Conservation (phyloP, 2,113 vertebrate genomes). For the Microtus oregoni region DNA sequence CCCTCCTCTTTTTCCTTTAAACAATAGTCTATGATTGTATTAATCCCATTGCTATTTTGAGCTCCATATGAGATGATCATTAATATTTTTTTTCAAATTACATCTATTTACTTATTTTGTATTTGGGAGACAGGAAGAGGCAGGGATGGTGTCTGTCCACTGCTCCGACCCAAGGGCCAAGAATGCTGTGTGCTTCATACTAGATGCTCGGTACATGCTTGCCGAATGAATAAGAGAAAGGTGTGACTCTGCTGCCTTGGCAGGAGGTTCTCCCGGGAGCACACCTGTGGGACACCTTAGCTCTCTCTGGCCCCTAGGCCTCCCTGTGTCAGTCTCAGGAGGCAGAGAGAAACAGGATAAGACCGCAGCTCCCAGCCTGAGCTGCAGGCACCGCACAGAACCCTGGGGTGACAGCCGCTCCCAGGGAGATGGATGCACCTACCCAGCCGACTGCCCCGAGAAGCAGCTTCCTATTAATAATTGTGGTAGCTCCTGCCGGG, state of each 20-base stretch:
- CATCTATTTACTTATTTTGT: neutral
- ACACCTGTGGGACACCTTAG: neutral
- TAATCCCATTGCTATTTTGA: neutral
- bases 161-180: neutral
- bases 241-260: neutral
- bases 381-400: neutral
- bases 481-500: conserved; percentile 76
- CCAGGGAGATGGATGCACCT: conserved; percentile 79
- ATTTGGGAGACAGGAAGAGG: neutral
- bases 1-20: neutral
- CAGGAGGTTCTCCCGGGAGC: neutral
- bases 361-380: neutral
- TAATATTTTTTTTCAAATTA: neutral
- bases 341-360: neutral
- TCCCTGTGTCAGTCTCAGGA: neutral
- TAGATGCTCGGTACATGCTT: neutral
- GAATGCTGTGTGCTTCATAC: neutral
- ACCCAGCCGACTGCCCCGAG: conserved; percentile 55
- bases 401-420: conserved; percentile 34
- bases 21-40: neutral
- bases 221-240: neutral
- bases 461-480: conserved; percentile 82
- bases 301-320: neutral
- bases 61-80: neutral
- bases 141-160: no score